phyloP scores from a whole-genome alignment of 2,888 invertebrate genomes.

The Ophioninae sp. region DNA sequence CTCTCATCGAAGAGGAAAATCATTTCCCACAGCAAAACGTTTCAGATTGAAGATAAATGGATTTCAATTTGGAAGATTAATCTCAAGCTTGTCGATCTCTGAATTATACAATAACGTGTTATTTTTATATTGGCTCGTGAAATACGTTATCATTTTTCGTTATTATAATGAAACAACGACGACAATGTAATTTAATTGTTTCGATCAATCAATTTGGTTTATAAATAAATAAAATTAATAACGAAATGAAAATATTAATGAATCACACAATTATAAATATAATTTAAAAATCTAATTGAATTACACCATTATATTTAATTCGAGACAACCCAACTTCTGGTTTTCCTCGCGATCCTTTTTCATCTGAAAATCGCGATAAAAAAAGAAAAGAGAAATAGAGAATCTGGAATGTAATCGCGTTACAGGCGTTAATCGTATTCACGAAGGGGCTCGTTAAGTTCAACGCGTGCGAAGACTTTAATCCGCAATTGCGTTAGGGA shows the following conservation, averaged over 20 bases:
- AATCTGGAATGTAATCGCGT: slow-evolving; percentile 65
- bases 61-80: background rate
- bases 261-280: too few species aligned
- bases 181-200: too few species aligned
- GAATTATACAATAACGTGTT: background rate
- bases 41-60: background rate
- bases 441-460: slow-evolving; percentile 74
- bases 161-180: too few species aligned
- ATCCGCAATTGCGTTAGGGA: slow-evolving; percentile 68
- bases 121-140: too few species aligned
- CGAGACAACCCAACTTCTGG: too few species aligned
- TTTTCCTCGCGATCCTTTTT: background rate
- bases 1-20: background rate
- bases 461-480: slow-evolving; percentile 71
- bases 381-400: slow-evolving; percentile 52
- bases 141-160: too few species aligned
- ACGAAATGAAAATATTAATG: too few species aligned
- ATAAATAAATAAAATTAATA: too few species aligned
- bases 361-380: slow-evolving; percentile 33
- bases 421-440: slow-evolving; percentile 71
- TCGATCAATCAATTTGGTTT: too few species aligned
- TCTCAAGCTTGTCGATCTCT: background rate
- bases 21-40: background rate
- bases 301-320: too few species aligned
- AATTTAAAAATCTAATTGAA: too few species aligned